Evolutionary conservation across 2,888 invertebrate species (phyloP).

Genomic region (Drosophila fulvimacula): DNA sequence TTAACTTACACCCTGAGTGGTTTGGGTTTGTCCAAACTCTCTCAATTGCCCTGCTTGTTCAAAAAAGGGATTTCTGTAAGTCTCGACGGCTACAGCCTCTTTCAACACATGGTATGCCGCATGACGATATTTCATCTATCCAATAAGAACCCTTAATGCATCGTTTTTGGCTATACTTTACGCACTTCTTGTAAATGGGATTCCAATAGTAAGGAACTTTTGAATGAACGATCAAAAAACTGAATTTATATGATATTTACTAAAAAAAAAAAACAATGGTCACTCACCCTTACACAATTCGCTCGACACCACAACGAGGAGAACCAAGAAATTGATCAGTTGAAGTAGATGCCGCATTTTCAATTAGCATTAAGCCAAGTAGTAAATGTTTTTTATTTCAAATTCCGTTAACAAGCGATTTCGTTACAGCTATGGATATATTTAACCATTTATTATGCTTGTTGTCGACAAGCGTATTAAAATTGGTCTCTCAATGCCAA

Average conservation of each 20-base stretch:
- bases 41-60: too few relatives aligned
- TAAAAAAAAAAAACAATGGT: background rate
- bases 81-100: too few relatives aligned
- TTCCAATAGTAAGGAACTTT: background rate
- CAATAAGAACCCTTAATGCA: too few relatives aligned
- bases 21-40: too few relatives aligned
- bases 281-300: conserved; percentile 4
- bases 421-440: background rate
- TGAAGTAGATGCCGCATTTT: conserved; percentile 2
- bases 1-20: too few relatives aligned
- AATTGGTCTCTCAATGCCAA: background rate
- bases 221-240: background rate
- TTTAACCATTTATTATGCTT: background rate
- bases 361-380: background rate
- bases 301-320: background rate
- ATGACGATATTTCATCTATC: background rate
- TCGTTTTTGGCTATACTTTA: too few relatives aligned
- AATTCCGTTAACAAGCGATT: background rate
- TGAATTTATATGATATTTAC: background rate
- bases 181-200: background rate
- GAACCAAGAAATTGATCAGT: background rate
- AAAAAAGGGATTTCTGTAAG: too few relatives aligned
- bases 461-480: background rate
- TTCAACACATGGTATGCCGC: background rate
- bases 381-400: background rate